Evolutionary conservation across 2,113 vertebrate species (phyloP).

Genomic region (Lampris incognitus): DNA sequence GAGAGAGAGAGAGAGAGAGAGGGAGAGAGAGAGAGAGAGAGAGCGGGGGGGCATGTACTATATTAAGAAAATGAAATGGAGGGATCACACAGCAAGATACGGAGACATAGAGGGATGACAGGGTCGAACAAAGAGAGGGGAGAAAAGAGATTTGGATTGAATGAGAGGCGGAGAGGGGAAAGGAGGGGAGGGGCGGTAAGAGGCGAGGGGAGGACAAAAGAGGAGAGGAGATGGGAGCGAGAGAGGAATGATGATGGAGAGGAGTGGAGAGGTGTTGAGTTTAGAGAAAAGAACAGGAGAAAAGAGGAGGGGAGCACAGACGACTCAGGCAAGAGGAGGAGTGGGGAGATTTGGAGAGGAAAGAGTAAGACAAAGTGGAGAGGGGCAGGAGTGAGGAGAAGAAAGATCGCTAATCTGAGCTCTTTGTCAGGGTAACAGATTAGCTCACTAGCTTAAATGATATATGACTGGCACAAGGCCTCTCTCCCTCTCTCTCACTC

Average conservation of each 20-base stretch:
- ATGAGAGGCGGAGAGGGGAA: too few species aligned
- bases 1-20: background rate
- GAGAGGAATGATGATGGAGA: background rate
- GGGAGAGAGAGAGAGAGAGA: constrained; percentile 6
- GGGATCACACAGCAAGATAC: constrained; percentile 23
- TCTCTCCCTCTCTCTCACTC: constrained; percentile 19
- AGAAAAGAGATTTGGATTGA: background rate
- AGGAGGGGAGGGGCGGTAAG: background rate
- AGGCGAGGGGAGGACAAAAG: background rate
- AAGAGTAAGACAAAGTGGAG: background rate
- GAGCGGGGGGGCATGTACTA: background rate
- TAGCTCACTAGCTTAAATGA: constrained; percentile 73
- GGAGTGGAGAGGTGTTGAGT: background rate
- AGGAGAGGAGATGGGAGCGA: background rate
- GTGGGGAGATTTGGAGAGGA: background rate
- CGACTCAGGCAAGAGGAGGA: constrained; percentile 18
- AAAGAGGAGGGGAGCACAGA: constrained; percentile 20
- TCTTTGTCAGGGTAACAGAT: constrained; percentile 76
- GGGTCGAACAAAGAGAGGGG: constrained; percentile 4
- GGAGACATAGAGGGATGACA: constrained; percentile 21
- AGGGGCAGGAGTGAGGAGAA: constrained; percentile 28
- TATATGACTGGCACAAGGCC: constrained; percentile 68
- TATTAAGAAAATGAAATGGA: constrained; percentile 26
- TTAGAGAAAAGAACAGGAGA: background rate
- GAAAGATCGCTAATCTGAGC: constrained; percentile 66